Conservation (phyloP, 2,113 vertebrate genomes). For the Neogale vison region DNA sequence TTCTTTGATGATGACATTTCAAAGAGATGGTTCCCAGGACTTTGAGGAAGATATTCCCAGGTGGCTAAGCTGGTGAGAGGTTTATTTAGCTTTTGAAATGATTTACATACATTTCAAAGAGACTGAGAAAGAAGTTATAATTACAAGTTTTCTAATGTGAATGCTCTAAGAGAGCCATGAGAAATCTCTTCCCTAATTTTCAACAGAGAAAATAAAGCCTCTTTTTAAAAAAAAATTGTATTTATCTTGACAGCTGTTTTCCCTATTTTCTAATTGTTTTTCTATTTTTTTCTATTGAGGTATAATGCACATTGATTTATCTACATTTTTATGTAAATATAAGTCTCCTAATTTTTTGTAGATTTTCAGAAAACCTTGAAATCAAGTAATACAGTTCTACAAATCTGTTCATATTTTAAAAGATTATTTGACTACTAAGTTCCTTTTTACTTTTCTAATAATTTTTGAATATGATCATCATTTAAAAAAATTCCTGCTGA, state of each 20-base stretch:
- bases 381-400: not conserved
- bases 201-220: not conserved
- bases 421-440: not conserved
- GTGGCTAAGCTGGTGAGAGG: not conserved
- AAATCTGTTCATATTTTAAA: not conserved
- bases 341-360: not conserved
- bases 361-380: not conserved
- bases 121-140: conserved; percentile 1
- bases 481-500: not conserved
- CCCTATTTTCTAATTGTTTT: not conserved
- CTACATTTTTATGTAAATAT: not conserved
- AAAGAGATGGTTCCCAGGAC: not conserved
- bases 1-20: conserved; percentile 1
- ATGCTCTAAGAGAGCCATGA: not conserved
- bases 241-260: not conserved
- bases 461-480: not conserved
- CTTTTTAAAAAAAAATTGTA: not conserved
- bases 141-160: not conserved
- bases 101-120: conserved; percentile 13
- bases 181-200: not conserved
- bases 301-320: not conserved
- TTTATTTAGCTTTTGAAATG: not conserved
- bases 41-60: not conserved
- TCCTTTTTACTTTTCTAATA: not conserved
- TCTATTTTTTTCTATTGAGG: not conserved